Evolutionary conservation across 2,113 vertebrate species (phyloP).

Genomic region (Speoplatyrhinus poulsoni): DNA sequence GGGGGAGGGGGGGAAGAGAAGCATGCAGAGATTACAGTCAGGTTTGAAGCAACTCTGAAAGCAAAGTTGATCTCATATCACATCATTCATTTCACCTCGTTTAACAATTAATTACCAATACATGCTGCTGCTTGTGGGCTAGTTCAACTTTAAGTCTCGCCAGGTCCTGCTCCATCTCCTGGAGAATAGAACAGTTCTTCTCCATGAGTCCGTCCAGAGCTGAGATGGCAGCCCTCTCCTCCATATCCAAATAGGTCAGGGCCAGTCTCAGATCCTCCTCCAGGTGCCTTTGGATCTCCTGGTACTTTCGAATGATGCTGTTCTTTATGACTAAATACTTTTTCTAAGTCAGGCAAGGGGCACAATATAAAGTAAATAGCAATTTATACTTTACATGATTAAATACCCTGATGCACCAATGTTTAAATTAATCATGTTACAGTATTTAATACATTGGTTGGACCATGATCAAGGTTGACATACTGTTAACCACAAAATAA

Average conservation of each 20-base stretch:
- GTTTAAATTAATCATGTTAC: not conserved
- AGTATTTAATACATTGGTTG: not conserved
- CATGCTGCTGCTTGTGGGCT: constrained; percentile 43
- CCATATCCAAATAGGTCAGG: constrained; percentile 74
- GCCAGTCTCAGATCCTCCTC: constrained; percentile 73
- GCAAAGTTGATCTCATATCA: not conserved
- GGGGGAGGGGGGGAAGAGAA: constrained; percentile 32
- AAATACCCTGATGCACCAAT: too few relatives aligned
- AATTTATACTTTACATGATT: too few relatives aligned
- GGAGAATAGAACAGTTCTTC: constrained; percentile 68
- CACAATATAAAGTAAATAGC: not conserved
- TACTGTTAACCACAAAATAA: not conserved
- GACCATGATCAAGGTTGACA: not conserved
- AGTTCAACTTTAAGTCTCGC: constrained; percentile 50
- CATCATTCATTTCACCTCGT: not conserved
- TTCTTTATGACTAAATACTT: constrained; percentile 69
- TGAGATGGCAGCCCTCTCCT: constrained; percentile 68
- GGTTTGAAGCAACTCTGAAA: not conserved
- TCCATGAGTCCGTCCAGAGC: constrained; percentile 70
- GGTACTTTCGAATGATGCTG: constrained; percentile 67
- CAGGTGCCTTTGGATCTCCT: constrained; percentile 72
- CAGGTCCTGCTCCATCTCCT: constrained; percentile 74
- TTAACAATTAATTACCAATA: constrained; percentile 37
- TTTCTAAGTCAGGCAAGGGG: constrained; percentile 54
- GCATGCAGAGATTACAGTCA: constrained; percentile 10